Percentiles rank a stretch among this genome's conserved stretches.
Evolutionary conservation across 2,888 invertebrate genomes (phyloP).

Genomic region (Dolichopus griseipennis): DNA sequence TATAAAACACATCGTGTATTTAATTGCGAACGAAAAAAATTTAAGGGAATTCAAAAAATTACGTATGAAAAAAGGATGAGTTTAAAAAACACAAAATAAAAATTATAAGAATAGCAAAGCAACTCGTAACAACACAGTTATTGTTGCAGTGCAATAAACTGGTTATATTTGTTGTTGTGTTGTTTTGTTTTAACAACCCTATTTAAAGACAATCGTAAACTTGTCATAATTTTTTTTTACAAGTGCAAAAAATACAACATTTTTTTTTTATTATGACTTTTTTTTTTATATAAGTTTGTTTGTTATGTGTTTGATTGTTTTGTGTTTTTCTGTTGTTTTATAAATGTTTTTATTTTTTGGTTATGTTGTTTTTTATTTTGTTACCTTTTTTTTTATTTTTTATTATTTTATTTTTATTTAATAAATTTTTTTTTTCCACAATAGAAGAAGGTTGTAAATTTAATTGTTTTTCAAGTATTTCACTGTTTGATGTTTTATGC

Average conservation of each 20-base stretch:
- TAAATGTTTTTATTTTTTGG: not conserved
- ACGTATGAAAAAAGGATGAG: not conserved
- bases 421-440: not conserved
- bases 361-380: not conserved
- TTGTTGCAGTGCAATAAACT: not conserved
- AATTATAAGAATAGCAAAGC: not conserved
- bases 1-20: too few species aligned
- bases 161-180: not conserved
- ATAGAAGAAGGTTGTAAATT: not conserved
- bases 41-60: too few species aligned
- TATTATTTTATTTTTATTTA: not conserved
- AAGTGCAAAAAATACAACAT: not conserved
- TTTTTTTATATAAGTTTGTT: not conserved
- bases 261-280: too few species aligned
- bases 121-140: not conserved
- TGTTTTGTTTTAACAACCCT: not conserved
- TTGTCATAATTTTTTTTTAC: slow-evolving; percentile 2
- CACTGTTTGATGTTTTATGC: not conserved
- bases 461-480: slow-evolving; percentile 1
- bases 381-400: not conserved
- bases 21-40: too few species aligned
- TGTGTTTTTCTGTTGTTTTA: too few species aligned
- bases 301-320: too few species aligned
- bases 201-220: slow-evolving; percentile 1
- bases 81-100: not conserved